Base-by-base conservation (phyloP, 1,140 invertebrate species). In the Aphidius gifuensis region DNA sequence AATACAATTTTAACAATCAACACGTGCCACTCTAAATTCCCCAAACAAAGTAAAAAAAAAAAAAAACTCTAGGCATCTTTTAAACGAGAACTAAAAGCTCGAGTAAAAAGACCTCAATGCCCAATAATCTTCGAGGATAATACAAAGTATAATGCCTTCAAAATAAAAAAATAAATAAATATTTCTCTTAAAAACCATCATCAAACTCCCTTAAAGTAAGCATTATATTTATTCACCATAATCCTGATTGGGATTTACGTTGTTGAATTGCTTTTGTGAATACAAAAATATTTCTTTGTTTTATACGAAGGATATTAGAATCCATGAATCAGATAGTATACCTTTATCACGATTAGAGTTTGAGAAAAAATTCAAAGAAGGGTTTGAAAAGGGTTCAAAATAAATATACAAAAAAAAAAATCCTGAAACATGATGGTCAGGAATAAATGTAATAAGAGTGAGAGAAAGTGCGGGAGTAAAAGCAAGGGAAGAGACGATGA, bases 201-300 rank as follows among this genome's bases (percentile, higher is more conserved):
- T 32, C 21, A 65, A 55, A 32, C 55, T 60, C 48, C 48, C 56
- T 66, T 64, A 72, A 71, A 72, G 70, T 71, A 69, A 72, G 70
- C 66, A 11, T 11, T 44, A 44, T 72, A 69, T 69, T 58, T 50
- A 58, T 61, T 64, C 39, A 60, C 40, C 64, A 57, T 70, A 66
- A 72, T 70, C 69, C 70, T 58, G 64, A 68, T 70, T 55, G 50
- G 63, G 66, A 67, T 65, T 66, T 64, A 59, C 60, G 57, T 61
- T 32, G 23, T 23, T 16, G 4, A 47, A 49, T 9, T 58, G 60
- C 61, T 65, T 67, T 66, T 62, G 64, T 63, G 62, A 69, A 66
- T 67, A 63, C 64, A 57, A 56, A 64, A 69, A 67, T 69, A 60
- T 65, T 67, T 64, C 63, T 74, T 75, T 75, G 74, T 74, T 73